These are phyloP conservation scores for Diadegma fenestrale DNA, from an alignment of 2,888 invertebrate genomes.

Conservation along the genomic window DNA sequence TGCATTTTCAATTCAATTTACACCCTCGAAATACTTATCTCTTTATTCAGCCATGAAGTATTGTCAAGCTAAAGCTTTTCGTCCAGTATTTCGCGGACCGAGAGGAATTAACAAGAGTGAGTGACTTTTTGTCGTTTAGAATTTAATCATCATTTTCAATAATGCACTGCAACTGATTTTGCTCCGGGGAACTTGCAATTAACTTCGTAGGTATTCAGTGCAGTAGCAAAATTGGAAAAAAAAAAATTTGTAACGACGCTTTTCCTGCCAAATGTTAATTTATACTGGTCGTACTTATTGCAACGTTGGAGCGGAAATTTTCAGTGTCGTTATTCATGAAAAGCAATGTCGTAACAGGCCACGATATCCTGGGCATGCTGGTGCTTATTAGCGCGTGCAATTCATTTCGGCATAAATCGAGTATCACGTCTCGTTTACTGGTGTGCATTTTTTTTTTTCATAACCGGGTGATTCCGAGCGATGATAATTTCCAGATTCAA, in stretches of 20 bases:
- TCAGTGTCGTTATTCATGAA: not conserved
- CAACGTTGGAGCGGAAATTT: not conserved
- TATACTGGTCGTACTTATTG: not conserved
- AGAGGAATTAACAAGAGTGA: not conserved
- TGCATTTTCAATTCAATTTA: not conserved
- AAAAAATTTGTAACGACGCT: not conserved
- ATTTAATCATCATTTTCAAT: not conserved
- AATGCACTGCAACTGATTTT: not conserved
- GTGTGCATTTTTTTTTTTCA: not conserved
- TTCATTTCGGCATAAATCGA: not conserved
- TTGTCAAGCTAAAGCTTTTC: not conserved
- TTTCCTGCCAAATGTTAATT: not conserved
- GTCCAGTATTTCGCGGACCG: too few species aligned
- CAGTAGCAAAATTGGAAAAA: not conserved
- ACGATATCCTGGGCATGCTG: not conserved
- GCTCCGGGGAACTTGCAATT: not conserved
- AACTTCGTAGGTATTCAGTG: not conserved
- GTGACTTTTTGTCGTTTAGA: not conserved
- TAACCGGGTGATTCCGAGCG: not conserved
- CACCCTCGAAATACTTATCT: not conserved
- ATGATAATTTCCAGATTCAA: not conserved
- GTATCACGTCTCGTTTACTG: constrained; percentile 1
- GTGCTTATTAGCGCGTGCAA: not conserved
- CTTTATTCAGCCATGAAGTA: not conserved
- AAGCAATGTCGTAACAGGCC: not conserved